Evolutionary conservation across 2,888 invertebrate species (phyloP), one percentile per base, ranked within the genome.

Genomic region (Ophraella communa): DNA sequence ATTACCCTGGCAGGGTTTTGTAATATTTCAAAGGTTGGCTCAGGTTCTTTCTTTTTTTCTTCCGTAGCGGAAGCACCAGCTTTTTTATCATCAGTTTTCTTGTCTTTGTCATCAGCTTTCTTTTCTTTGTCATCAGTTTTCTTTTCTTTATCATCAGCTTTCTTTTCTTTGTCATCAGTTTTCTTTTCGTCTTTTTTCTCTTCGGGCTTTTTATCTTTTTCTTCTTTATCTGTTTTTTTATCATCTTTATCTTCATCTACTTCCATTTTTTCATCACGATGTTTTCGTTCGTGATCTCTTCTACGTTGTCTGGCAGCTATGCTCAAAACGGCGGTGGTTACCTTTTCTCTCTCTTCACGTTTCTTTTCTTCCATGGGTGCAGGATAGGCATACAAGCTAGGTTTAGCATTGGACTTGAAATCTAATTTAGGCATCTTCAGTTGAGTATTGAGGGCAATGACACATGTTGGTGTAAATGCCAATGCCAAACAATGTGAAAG

Each of bases 281-380:
- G 78, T 39, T 84, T 85, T 67, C 85, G 84, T 63, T 93, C 92
- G 47, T 88, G 89, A 79, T 95, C 95, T 72, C 96, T 90, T 75
- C 93, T 89, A 76, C 93, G 90, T 66, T 93, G 95, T 68, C 96
- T 91, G 0, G 96, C 97, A 0, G 98, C 98, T 77, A 98, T 98
- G 78, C 96, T 96, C 52, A 99, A 86, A 1, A 99, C 95, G 1
- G 98, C 99, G 4, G 98, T 98, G 64, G 97, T 96, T 2, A 99
- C 97, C 78, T 98, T 95, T 81, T 99, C 98, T 33, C 95, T 90
- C 81, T 96, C 96, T 79, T 98, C 97, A 39, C 97, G 95, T 84
- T 98, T 98, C 85, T 99, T 98, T 81, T 98, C 98, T 84, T 99
- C 98, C 61, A 99, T 84, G 0, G 97, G 91, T 7, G 98, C 94